Evolutionary conservation across 2,888 invertebrate genomes (phyloP).

Genomic region (Lutraria lutraria): DNA sequence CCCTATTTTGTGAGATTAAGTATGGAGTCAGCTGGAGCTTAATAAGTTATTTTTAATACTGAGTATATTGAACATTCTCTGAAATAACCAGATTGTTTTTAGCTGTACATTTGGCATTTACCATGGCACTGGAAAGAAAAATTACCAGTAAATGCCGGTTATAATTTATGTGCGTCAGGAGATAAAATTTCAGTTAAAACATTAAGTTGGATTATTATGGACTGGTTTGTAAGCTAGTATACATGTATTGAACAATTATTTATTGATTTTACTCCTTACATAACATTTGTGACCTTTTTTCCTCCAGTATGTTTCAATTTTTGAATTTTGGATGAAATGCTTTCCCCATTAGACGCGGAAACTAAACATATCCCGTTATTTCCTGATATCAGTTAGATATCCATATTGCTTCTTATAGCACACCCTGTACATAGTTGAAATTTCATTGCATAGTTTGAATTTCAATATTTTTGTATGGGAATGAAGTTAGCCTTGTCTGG

Average conservation of each 20-base stretch:
- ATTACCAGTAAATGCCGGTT: no score
- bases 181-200: no score
- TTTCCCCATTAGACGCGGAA: neutral
- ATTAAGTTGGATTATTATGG: no score
- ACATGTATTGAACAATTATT: no score
- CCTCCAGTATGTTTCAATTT: neutral
- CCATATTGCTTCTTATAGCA: neutral
- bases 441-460: conserved; percentile 49
- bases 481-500: conserved; percentile 32
- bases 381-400: conserved; percentile 31
- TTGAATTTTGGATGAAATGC: conserved; percentile 25
- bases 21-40: neutral
- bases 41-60: no score
- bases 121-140: no score
- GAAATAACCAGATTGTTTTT: no score
- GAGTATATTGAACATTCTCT: no score
- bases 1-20: neutral
- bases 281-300: neutral
- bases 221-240: no score
- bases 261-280: no score
- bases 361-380: neutral
- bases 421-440: conserved; percentile 56
- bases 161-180: no score
- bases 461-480: conserved; percentile 56
- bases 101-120: no score